Evolutionary conservation across 1,140 invertebrate species (phyloP).

Genomic region (Calosoma granatense): DNA sequence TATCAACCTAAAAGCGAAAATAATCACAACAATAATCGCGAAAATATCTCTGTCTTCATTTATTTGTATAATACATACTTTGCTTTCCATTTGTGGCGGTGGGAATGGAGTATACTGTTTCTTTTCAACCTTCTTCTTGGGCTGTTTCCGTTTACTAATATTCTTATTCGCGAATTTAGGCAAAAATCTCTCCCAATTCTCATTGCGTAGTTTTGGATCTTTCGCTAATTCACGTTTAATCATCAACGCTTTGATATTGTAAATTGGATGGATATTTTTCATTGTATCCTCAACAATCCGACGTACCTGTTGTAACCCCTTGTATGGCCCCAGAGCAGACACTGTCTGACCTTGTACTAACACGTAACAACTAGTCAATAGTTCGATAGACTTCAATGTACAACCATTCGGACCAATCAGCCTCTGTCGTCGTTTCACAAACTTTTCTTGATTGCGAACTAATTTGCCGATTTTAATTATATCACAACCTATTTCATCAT

Average conservation of each 20-base stretch:
- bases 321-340: constrained; percentile 87
- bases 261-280: constrained; percentile 99
- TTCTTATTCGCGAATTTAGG: constrained; percentile 94
- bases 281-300: constrained; percentile 94
- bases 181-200: constrained; percentile 95
- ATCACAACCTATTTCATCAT: constrained; percentile 89
- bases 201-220: constrained; percentile 82
- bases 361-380: constrained; percentile 97
- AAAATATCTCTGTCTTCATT: background rate
- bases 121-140: constrained; percentile 78
- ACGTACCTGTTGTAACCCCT: constrained; percentile 85
- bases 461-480: constrained; percentile 95
- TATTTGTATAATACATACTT: constrained; percentile 34
- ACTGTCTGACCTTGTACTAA: constrained; percentile 98
- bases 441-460: constrained; percentile 88
- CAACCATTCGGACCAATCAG: constrained; percentile 95
- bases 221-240: constrained; percentile 92
- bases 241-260: constrained; percentile 97
- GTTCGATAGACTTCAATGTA: constrained; percentile 94
- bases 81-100: constrained; percentile 83
- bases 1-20: constrained; percentile 55
- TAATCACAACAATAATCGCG: background rate
- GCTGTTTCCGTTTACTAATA: constrained; percentile 74
- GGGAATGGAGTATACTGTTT: constrained; percentile 97
- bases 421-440: constrained; percentile 89